A percentile compares a stretch with the other conserved stretches of the same genome.
phyloP scores from a whole-genome alignment of 2,113 vertebrate genomes.

The Hiodon alosoides region DNA sequence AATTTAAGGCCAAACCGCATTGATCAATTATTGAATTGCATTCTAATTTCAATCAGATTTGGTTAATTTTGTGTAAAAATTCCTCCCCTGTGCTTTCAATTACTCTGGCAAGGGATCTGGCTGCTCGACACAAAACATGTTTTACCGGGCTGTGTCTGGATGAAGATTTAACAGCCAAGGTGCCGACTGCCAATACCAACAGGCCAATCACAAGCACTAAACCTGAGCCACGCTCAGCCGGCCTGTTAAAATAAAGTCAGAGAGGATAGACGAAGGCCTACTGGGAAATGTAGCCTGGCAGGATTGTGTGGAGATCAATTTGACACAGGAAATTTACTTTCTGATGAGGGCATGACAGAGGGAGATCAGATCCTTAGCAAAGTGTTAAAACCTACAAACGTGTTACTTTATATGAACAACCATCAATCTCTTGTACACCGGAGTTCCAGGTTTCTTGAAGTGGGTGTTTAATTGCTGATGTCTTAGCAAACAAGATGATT shows the following conservation, averaged over 20 bases:
- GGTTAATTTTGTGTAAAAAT: background rate
- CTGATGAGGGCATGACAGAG: slow-evolving; percentile 26
- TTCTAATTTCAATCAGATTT: background rate
- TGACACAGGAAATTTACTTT: slow-evolving; percentile 42
- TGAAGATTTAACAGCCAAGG: slow-evolving; percentile 36
- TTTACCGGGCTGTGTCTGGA: slow-evolving; percentile 48
- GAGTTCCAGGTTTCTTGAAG: background rate
- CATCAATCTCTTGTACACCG: too few species aligned
- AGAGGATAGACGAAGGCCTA: slow-evolving; percentile 28
- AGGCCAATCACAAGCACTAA: slow-evolving; percentile 39
- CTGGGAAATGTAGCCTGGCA: slow-evolving; percentile 54
- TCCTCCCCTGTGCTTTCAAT: background rate
- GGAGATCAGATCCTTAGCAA: slow-evolving; percentile 28
- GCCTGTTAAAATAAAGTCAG: slow-evolving; percentile 40
- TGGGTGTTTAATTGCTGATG: background rate
- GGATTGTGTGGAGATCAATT: slow-evolving; percentile 40
- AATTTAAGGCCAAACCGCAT: background rate
- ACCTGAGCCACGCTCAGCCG: slow-evolving; percentile 39
- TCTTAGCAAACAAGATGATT: background rate
- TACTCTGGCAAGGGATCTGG: slow-evolving; percentile 13
- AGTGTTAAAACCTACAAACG: too few species aligned
- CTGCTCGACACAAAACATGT: slow-evolving; percentile 45
- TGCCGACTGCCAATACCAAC: slow-evolving; percentile 51
- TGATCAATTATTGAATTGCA: background rate
- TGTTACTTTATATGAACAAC: too few species aligned